Percentiles rank a stretch among this genome's conserved stretches.
These are phyloP conservation scores for Amiota minor DNA, from an alignment of 2,888 invertebrate genomes.

Conservation along the genomic window DNA sequence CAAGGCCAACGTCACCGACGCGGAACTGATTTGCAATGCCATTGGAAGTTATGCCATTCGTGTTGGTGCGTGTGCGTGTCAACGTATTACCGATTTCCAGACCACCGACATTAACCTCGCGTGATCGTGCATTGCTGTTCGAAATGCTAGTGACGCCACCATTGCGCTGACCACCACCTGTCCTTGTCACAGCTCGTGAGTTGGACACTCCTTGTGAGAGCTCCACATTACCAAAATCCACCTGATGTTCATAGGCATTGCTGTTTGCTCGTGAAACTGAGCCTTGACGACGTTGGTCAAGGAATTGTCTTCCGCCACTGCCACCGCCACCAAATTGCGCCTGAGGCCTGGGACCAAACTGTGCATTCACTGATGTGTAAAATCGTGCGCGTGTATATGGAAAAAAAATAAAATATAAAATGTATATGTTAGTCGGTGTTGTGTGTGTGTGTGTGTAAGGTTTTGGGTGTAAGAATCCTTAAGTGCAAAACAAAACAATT, in stretches of 20 bases:
- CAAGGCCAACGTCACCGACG: conserved; percentile 65
- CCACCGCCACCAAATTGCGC: conserved; percentile 23
- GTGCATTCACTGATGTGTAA: conserved; percentile 47
- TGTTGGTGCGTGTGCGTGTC: conserved; percentile 59
- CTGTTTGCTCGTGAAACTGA: conserved; percentile 64
- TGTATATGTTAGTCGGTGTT: not conserved
- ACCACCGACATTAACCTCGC: conserved; percentile 64
- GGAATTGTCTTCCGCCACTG: conserved; percentile 4
- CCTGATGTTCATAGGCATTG: conserved; percentile 59
- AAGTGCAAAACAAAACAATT: no score
- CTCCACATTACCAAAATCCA: conserved; percentile 60
- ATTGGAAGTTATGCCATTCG: conserved; percentile 61
- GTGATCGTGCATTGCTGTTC: conserved; percentile 60
- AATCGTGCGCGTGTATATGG: not conserved
- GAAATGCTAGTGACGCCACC: conserved; percentile 60
- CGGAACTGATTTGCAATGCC: conserved; percentile 64
- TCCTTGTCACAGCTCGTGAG: conserved; percentile 62
- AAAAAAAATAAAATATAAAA: conserved; percentile 10
- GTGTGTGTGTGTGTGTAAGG: not conserved
- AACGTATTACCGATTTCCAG: conserved; percentile 68
- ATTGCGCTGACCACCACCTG: conserved; percentile 50
- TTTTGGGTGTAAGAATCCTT: not conserved
- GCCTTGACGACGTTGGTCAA: conserved; percentile 43
- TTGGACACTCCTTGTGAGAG: conserved; percentile 57
- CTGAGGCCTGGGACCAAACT: conserved; percentile 43